phyloP scores from a whole-genome alignment of 2,797 vertebrate species.

The Gorsachius magnificus region DNA sequence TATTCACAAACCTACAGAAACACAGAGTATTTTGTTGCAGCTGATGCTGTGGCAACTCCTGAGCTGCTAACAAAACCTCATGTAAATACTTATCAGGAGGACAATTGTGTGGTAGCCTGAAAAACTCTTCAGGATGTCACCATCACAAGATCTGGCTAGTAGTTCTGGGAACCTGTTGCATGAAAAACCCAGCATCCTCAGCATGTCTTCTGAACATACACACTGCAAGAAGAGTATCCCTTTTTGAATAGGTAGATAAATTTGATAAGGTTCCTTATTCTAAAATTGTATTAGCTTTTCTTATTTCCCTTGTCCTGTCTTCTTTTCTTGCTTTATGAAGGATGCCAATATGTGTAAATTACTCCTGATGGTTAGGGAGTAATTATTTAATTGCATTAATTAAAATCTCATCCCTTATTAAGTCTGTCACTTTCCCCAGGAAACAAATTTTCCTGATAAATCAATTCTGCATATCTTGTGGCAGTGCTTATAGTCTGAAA shows the following conservation, averaged over 20 bases:
- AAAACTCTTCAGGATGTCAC: background rate
- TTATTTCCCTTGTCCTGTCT: background rate
- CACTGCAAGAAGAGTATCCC: background rate
- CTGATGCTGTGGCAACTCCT: background rate
- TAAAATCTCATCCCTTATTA: slow-evolving; percentile 13
- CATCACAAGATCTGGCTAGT: background rate
- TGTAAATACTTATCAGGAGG: background rate
- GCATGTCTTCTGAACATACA: background rate
- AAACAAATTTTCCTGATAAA: slow-evolving; percentile 21
- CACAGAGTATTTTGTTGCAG: background rate
- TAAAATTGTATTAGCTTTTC: background rate
- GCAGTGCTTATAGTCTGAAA: background rate
- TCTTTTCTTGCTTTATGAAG: background rate
- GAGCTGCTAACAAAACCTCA: background rate
- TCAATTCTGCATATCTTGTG: background rate
- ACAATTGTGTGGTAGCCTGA: background rate
- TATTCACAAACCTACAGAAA: background rate
- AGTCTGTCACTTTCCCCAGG: background rate
- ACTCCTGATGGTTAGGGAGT: background rate
- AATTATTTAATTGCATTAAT: slow-evolving; percentile 34
- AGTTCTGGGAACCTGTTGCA: background rate
- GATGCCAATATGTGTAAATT: background rate
- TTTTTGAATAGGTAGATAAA: background rate
- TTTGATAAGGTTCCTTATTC: background rate
- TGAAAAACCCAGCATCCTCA: background rate